These are phyloP conservation scores for Centropyge bicolor DNA, from an alignment of 2,797 vertebrate genomes.

Conservation along the genomic window DNA sequence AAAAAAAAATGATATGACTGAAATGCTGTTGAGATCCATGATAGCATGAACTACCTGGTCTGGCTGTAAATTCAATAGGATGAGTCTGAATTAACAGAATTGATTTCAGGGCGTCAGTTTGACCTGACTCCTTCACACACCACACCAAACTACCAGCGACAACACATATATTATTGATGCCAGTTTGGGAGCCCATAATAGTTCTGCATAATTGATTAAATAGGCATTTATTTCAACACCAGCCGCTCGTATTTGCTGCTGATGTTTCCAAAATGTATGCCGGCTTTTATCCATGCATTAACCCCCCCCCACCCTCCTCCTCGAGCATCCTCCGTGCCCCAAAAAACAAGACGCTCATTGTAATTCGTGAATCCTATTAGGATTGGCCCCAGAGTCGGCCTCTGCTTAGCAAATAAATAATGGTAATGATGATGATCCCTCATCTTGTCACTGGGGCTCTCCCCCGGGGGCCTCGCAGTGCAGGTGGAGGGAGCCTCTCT, in stretches of 20 bases:
- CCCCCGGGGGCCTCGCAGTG: slow-evolving; percentile 79
- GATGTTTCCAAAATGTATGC: slow-evolving; percentile 47
- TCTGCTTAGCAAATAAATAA: slow-evolving; percentile 90
- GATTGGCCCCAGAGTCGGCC: slow-evolving; percentile 85
- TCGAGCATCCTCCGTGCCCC: slow-evolving; percentile 50
- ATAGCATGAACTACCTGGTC: not conserved
- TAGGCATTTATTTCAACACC: slow-evolving; percentile 45
- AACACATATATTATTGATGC: slow-evolving; percentile 54
- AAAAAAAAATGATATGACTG: not conserved
- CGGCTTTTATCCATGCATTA: slow-evolving; percentile 57
- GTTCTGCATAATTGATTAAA: slow-evolving; percentile 59
- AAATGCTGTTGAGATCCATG: not conserved
- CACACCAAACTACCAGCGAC: slow-evolving; percentile 18
- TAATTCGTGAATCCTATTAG: slow-evolving; percentile 86
- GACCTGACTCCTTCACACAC: slow-evolving; percentile 32
- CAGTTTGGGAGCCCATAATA: slow-evolving; percentile 24
- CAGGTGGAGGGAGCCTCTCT: slow-evolving; percentile 82
- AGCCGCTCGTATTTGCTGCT: slow-evolving; percentile 27
- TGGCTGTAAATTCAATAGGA: slow-evolving; percentile 1
- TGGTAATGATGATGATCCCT: slow-evolving; percentile 90
- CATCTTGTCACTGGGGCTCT: slow-evolving; percentile 85
- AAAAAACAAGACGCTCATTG: slow-evolving; percentile 79
- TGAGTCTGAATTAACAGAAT: slow-evolving; percentile 23
- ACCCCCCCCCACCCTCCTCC: slow-evolving; percentile 35
- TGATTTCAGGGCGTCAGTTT: slow-evolving; percentile 32